Conservation (phyloP, 1,140 invertebrate species). For the Conus betulinus region DNA sequence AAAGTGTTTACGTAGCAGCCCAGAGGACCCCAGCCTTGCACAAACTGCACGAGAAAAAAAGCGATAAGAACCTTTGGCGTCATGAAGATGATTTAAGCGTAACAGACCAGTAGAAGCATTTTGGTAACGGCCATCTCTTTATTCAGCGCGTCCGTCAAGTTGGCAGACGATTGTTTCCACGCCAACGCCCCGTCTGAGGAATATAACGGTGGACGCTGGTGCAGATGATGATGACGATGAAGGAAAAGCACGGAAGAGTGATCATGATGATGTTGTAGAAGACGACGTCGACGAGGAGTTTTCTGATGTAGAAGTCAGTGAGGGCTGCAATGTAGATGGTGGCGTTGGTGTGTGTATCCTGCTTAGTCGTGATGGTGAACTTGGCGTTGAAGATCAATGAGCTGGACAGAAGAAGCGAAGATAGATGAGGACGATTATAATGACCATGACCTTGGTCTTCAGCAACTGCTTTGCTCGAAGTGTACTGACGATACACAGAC, state of each 20-base stretch:
- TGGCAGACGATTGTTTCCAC: not conserved
- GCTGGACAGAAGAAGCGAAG: constrained; percentile 6
- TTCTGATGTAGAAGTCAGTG: constrained; percentile 1
- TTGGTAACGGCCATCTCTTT: not conserved
- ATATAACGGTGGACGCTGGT: constrained; percentile 30
- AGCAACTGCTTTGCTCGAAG: constrained; percentile 4
- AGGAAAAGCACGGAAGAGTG: constrained; percentile 35
- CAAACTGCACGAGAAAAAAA: constrained; percentile 11
- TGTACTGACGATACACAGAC: constrained; percentile 16
- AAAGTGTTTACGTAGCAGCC: not conserved
- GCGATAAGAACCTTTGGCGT: constrained; percentile 41
- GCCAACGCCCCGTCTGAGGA: not conserved
- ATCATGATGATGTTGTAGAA: constrained; percentile 30
- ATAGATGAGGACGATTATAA: constrained; percentile 12
- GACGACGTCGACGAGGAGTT: constrained; percentile 15
- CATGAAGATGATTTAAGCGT: constrained; percentile 26
- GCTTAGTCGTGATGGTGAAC: not conserved
- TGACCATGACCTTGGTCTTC: constrained; percentile 16
- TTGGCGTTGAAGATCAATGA: constrained; percentile 22
- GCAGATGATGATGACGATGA: constrained; percentile 7
- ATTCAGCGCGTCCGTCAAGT: not conserved
- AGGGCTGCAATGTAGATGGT: not conserved
- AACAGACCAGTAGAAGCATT: too few relatives aligned
- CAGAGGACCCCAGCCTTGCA: not conserved
- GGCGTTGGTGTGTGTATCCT: not conserved